These are phyloP conservation scores for Tragopan temminckii DNA, from an alignment of 2,797 vertebrate species.

Conservation along the genomic window DNA sequence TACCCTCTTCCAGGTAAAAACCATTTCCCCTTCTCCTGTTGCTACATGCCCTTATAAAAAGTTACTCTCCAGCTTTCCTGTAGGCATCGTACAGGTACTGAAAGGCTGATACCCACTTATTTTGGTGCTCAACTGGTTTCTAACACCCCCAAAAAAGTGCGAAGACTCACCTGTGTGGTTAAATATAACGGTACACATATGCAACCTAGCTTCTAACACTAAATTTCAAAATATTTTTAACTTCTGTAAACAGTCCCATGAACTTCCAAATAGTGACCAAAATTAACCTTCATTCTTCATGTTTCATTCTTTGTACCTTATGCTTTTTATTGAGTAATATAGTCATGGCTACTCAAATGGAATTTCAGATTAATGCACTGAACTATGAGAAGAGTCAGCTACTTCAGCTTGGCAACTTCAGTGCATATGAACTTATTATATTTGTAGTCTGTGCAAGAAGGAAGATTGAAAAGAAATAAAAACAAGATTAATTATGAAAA, in stretches of 20 bases:
- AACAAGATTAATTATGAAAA: background rate
- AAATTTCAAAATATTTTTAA: background rate
- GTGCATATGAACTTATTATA: background rate
- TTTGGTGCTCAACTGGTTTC: background rate
- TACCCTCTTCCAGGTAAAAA: too few species aligned
- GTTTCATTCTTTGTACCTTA: background rate
- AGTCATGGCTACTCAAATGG: background rate
- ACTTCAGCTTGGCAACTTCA: background rate
- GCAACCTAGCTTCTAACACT: background rate
- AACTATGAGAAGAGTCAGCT: background rate
- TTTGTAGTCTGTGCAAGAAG: background rate
- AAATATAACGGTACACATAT: background rate
- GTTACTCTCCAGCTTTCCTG: too few species aligned
- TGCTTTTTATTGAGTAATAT: background rate
- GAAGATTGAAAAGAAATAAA: constrained; percentile 9
- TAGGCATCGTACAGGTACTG: too few species aligned
- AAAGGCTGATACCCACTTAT: background rate
- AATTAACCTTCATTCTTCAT: background rate
- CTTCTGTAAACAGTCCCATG: background rate
- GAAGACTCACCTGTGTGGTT: background rate
- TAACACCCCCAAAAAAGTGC: background rate
- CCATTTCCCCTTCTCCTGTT: too few species aligned
- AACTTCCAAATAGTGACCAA: background rate
- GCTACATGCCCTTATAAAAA: too few species aligned
- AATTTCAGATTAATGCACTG: constrained; percentile 13